Evolutionary conservation across 2,797 vertebrate genomes (phyloP), one percentile per base, ranked within the genome.

Genomic region (Spinibarbus caldwelli): DNA sequence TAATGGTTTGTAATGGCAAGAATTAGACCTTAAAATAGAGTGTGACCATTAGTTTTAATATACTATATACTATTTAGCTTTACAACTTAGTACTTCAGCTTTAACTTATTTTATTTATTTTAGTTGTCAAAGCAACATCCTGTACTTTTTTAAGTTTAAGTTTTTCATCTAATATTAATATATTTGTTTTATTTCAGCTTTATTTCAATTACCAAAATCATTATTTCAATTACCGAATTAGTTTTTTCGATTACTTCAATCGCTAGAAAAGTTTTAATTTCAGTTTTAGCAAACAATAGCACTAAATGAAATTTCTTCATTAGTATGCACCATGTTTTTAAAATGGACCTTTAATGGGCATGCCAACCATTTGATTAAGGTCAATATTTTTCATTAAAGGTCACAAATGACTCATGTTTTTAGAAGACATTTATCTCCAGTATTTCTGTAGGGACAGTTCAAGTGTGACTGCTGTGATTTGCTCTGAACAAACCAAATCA

Each of bases 401-500:
- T 78, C 17, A 64, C 36, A 45, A 64, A 78, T 21, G 23, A 62
- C 36, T 38, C 1, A 26, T 10, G 45, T 14, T 76, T 54, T 34
- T 76, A 76, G 11, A 76, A n/a, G 19, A 34, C 19, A 6, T 34
- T 36, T n/a, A 36, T 76, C 47, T 47, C 71, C 43, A 21, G 43
- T 47, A 15, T 78, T 43, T 62, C 36, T 19, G 76, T 43, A 54
- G 31, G n/a, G 7, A 19, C 21, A n/a, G 21, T 54, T 54, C 49
- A 54, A 66, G 62, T 66, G 62, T 5, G 47, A 54, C 34, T 52
- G 54, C 31, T 12, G 19, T 54, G 62, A 76, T 68, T 84, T 41
- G n/a, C 17, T 77, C 67, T 31, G 54, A 41, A 43, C 47, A 68
- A 43, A 52, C 38, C 43, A 67, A 83, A 64, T 67, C 47, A 34